These are phyloP conservation scores for Tridacna crocea DNA, from an alignment of 2,888 invertebrate species.

Conservation along the genomic window DNA sequence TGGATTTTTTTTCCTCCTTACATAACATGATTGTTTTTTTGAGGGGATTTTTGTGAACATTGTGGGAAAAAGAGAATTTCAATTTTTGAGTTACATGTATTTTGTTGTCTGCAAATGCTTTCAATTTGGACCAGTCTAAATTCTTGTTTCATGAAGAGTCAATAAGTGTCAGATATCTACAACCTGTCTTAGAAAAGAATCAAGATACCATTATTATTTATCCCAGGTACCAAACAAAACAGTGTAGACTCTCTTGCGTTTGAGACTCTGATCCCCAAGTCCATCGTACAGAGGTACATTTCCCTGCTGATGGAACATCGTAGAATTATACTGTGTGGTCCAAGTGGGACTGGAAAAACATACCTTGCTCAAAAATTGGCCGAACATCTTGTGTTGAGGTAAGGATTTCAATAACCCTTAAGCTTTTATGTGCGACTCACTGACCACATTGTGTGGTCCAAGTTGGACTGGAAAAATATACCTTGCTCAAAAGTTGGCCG, in stretches of 20 bases:
- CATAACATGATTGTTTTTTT: no score
- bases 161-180: no score
- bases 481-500: conserved; percentile 96
- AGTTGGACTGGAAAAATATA: conserved; percentile 99
- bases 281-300: conserved; percentile 96
- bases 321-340: conserved; percentile 97
- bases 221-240: conserved; percentile 89
- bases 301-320: conserved; percentile 96
- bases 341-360: conserved; percentile 98
- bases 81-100: no score
- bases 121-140: no score
- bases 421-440: background rate
- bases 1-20: no score
- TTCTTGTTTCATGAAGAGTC: no score
- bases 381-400: conserved; percentile 91
- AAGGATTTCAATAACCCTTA: background rate
- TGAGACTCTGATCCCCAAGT: conserved; percentile 97
- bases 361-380: conserved; percentile 97
- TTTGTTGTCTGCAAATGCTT: no score
- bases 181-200: no score
- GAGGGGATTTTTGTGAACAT: no score
- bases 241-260: conserved; percentile 97
- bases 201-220: background rate
- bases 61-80: no score
- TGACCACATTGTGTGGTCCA: conserved; percentile 96